These are phyloP conservation scores for Mionectes olivaceus DNA, from an alignment of 2,797 vertebrate genomes.

Conservation along the genomic window DNA sequence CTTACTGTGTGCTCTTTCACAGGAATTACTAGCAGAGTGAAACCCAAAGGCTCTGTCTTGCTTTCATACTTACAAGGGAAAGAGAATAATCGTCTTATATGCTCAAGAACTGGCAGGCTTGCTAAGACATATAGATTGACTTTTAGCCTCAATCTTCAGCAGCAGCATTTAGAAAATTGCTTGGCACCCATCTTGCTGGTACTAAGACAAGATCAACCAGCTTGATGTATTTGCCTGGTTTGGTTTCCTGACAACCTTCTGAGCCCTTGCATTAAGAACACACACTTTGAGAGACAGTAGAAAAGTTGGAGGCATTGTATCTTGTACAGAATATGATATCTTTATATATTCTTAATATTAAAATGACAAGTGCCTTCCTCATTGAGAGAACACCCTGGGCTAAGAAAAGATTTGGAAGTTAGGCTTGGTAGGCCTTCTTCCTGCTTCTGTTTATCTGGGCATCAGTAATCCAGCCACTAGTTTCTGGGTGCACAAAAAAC, in stretches of 20 bases:
- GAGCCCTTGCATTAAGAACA: neutral
- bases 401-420: neutral
- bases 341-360: neutral
- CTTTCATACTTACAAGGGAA: neutral
- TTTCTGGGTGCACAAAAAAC: neutral
- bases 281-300: neutral
- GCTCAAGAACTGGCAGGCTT: neutral
- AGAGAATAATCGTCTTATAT: neutral
- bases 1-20: conserved; percentile 16
- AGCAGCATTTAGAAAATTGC: neutral
- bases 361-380: neutral
- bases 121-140: neutral
- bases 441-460: neutral
- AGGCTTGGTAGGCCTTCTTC: neutral
- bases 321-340: neutral
- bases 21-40: conserved; percentile 22
- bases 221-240: neutral
- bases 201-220: neutral
- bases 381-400: neutral
- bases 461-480: neutral
- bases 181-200: neutral
- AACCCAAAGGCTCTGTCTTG: conserved; percentile 44
- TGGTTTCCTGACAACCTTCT: neutral
- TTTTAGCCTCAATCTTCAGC: neutral
- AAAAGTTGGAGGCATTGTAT: neutral